Evolutionary conservation across 1,140 invertebrate species (phyloP).

Genomic region (Spodoptera frugiperda): DNA sequence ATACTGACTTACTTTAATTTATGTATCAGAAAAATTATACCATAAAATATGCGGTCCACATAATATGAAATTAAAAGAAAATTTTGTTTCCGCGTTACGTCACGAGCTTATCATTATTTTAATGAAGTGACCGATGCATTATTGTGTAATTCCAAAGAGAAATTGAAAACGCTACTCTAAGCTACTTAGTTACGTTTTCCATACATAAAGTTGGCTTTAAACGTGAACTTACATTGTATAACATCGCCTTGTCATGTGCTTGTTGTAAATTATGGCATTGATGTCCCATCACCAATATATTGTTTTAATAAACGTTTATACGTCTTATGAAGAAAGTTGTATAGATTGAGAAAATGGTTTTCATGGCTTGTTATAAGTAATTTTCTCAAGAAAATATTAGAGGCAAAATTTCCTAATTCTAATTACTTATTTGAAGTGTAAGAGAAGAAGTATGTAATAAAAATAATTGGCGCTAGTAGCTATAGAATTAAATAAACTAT

Average conservation of each 20-base stretch:
- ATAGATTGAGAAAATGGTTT: too few species aligned
- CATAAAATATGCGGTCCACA: background rate
- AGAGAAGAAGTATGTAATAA: too few species aligned
- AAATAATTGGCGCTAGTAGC: too few species aligned
- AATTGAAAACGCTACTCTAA: constrained; percentile 29
- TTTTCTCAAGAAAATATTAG: too few species aligned
- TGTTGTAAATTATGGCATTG: constrained; percentile 18
- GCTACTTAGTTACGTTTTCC: background rate
- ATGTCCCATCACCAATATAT: background rate
- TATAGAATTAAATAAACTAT: too few species aligned
- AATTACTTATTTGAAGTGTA: too few species aligned
- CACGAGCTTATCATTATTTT: constrained; percentile 18
- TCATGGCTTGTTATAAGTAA: too few species aligned
- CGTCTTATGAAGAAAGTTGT: too few species aligned
- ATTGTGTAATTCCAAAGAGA: constrained; percentile 45
- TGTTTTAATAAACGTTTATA: too few species aligned
- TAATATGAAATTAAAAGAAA: background rate
- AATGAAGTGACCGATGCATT: constrained; percentile 25
- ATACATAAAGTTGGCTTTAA: constrained; percentile 21
- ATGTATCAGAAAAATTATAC: background rate
- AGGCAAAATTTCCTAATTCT: too few species aligned
- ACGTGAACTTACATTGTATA: constrained; percentile 34
- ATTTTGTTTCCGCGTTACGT: constrained; percentile 10
- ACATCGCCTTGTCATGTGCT: background rate
- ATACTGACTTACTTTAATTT: background rate